A percentile compares a stretch with the other conserved stretches of the same genome.
Conservation (phyloP, 2,113 vertebrate species). For the Cyprinodon variegatus region DNA sequence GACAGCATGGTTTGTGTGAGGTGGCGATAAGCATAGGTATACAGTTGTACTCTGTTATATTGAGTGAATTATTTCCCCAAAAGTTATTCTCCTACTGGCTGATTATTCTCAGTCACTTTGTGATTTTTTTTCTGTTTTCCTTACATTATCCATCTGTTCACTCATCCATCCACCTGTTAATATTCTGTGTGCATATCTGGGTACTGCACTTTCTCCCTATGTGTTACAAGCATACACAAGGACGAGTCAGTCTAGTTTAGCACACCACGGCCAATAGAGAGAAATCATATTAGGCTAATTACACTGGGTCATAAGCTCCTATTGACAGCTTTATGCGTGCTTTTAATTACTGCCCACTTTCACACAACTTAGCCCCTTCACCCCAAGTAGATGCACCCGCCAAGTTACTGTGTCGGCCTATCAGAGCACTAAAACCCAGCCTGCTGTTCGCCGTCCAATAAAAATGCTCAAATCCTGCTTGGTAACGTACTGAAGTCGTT, state of each 20-base stretch:
- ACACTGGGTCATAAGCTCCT: conserved; percentile 81
- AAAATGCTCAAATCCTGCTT: conserved; percentile 49
- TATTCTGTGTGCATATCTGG: conserved; percentile 43
- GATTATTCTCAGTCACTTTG: conserved; percentile 8
- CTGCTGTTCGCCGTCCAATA: conserved; percentile 69
- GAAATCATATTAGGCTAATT: conserved; percentile 82
- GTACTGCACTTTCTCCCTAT: conserved; percentile 39
- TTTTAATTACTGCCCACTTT: conserved; percentile 83
- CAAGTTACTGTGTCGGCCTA: conserved; percentile 66
- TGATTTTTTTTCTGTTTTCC: conserved; percentile 10
- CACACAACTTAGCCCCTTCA: conserved; percentile 81
- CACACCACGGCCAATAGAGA: conserved; percentile 69
- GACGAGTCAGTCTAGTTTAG: conserved; percentile 71
- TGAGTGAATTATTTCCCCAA: conserved; percentile 42
- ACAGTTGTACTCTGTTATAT: conserved; percentile 22
- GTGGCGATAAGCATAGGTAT: conserved; percentile 47
- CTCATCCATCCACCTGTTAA: conserved; percentile 27
- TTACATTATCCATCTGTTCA: conserved; percentile 1
- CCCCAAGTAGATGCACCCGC: conserved; percentile 73
- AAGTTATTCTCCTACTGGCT: conserved; percentile 7
- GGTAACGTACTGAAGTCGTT: conserved; percentile 69
- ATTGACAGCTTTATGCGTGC: conserved; percentile 83
- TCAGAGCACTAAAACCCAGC: conserved; percentile 53
- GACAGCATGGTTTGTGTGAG: conserved; percentile 84
- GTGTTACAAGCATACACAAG: conserved; percentile 65